Evolutionary conservation across 2,888 invertebrate species (phyloP).

Genomic region (Cloeon dipterum): DNA sequence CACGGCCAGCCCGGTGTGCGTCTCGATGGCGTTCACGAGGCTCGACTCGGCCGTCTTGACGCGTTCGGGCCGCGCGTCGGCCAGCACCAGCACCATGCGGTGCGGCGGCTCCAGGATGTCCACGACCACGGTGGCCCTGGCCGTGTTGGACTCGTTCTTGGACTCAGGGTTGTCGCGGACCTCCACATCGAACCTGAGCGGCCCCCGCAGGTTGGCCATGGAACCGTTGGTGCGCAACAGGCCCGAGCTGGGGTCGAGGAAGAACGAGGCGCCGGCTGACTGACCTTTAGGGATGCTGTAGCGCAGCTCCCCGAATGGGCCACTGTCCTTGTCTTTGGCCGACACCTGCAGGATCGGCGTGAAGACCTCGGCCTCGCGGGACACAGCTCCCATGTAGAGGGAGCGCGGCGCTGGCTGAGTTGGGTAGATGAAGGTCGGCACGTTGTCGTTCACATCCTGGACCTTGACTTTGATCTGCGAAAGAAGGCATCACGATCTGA

Average conservation of each 20-base stretch:
- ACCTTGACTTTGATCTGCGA: conserved; percentile 51
- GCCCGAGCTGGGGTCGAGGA: conserved; percentile 48
- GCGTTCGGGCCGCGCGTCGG: conserved; percentile 46
- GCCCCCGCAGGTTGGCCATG: conserved; percentile 42
- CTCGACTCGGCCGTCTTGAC: conserved; percentile 30
- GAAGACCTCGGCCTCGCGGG: conserved; percentile 41
- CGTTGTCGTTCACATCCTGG: conserved; percentile 73
- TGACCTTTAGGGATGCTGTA: conserved; percentile 28
- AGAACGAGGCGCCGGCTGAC: conserved; percentile 38
- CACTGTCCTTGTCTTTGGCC: conserved; percentile 72
- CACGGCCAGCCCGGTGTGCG: conserved; percentile 47
- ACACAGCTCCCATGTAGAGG: conserved; percentile 53
- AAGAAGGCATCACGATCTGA: not conserved
- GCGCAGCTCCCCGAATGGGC: conserved; percentile 53
- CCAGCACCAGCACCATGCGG: conserved; percentile 53
- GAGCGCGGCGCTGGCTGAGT: conserved; percentile 30
- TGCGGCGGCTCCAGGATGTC: conserved; percentile 59
- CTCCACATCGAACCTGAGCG: conserved; percentile 48
- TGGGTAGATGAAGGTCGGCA: conserved; percentile 57
- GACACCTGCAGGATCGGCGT: conserved; percentile 56
- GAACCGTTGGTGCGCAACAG: conserved; percentile 49
- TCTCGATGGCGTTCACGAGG: conserved; percentile 38
- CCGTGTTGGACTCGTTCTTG: conserved; percentile 33
- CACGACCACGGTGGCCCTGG: conserved; percentile 37
- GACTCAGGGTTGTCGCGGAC: conserved; percentile 52